Percentiles rank a stretch among this genome's conserved stretches.
Evolutionary conservation across 2,113 vertebrate genomes (phyloP).

Genomic region (Antidorcas marsupialis): DNA sequence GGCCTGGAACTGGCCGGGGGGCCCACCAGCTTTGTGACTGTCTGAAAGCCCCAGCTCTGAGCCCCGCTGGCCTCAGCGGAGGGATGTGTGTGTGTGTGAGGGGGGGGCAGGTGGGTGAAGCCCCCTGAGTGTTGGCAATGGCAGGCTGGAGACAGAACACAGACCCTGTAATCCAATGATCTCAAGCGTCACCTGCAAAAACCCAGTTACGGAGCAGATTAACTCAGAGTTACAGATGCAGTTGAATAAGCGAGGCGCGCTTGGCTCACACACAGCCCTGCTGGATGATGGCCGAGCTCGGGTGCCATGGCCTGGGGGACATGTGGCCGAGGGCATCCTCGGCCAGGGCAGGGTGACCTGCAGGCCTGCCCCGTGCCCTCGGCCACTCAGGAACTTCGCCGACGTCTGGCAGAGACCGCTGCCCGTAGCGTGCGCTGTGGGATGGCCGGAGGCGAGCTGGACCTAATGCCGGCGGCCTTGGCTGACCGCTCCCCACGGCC

Average conservation of each 20-base stretch:
- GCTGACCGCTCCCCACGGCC: accelerated
- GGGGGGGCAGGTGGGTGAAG: background rate
- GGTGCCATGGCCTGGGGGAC: background rate
- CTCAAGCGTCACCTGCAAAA: background rate
- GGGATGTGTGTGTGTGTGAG: too few species aligned
- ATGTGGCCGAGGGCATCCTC: background rate
- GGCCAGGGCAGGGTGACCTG: background rate
- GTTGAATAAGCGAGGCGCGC: background rate
- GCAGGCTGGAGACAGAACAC: background rate
- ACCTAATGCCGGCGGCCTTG: accelerated
- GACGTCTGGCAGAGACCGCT: accelerated
- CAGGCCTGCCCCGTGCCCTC: background rate
- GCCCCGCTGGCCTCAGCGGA: background rate
- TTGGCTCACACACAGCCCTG: background rate
- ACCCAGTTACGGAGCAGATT: background rate
- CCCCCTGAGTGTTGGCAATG: background rate
- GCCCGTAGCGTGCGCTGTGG: accelerated
- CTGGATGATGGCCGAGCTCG: background rate
- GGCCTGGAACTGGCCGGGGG: accelerated
- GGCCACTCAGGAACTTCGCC: accelerated
- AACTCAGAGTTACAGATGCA: background rate
- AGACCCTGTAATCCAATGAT: background rate
- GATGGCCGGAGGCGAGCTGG: accelerated
- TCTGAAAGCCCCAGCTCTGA: background rate
- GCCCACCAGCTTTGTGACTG: too few species aligned